Base-by-base conservation (phyloP, 1,140 invertebrate species). In the Adoxophyes honmai region DNA sequence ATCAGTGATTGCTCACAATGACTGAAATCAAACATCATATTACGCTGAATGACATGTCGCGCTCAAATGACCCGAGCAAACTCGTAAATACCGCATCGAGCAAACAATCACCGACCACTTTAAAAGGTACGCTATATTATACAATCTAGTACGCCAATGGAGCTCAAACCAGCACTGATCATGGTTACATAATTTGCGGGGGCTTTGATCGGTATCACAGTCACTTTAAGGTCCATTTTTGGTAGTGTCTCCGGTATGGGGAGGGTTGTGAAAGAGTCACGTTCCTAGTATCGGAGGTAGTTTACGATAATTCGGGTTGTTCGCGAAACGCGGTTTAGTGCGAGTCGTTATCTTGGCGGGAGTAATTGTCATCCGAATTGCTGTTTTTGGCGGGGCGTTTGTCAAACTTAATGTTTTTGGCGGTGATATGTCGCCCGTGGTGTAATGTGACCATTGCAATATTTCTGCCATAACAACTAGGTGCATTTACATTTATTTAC, bases 271-370 rank as follows among this genome's bases (percentile, higher is more conserved):
- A 48, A 48, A 48, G 13, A 33, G 42, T 48, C 42, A 48, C 42
- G 42, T 33, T 48, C 21, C 42, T 48, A 16, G 15, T 48, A 48
- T 33, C 21, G 42, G n/a, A 18, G 42, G 42, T 48, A 48, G 42
- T 48, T 48, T 48, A 48, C 42, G 42, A 48, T 28, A 48, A 48
- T 48, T 48, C 18, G 42, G 42, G 16, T 48, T 44, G 18, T 44
- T 44, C 21, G 38, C 39, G 16, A 10, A 15, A 16, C 39, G 15
- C 18, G 39, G 6, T 48, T 48, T 48, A 48, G 18, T 48, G 15
- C 9, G 0, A 15, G 16, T 21, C 21, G 16, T 48, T 48, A 48
- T 48, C 42, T 48, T 48, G 18, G 21, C 21, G 21, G 10, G n/a
- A 48, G 21, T 48, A 48, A 48, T 48, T 48, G 42, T 48, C 42